Conservation (phyloP, 2,113 vertebrate species). For the Corythaixoides concolor region DNA sequence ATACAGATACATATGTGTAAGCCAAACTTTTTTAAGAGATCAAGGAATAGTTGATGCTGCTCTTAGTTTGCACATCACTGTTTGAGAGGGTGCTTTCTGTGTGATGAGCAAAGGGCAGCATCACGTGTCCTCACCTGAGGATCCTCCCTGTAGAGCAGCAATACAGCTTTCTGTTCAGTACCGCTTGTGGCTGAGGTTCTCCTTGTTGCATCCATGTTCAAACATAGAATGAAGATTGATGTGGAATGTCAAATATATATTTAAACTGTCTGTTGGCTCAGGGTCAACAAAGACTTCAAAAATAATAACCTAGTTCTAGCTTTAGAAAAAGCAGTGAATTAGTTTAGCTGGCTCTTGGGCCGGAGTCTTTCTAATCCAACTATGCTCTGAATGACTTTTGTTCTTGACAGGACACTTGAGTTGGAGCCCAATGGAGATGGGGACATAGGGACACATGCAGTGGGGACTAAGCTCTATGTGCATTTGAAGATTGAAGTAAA, state of each 20-base stretch:
- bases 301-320: not conserved
- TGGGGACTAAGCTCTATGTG: not conserved
- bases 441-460: not conserved
- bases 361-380: not conserved
- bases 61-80: not conserved
- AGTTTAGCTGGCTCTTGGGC: not conserved
- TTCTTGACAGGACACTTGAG: not conserved
- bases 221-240: not conserved
- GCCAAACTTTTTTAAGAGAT: not conserved
- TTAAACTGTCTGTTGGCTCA: not conserved
- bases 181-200: fast-evolving
- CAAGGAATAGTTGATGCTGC: not conserved
- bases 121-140: fast-evolving
- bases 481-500: not conserved
- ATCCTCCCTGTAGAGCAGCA: fast-evolving
- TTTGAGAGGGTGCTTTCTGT: not conserved
- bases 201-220: fast-evolving
- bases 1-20: fast-evolving
- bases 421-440: fast-evolving
- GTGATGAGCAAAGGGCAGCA: not conserved
- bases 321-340: not conserved
- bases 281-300: not conserved
- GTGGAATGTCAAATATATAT: not conserved
- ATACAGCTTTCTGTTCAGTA: fast-evolving
- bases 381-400: not conserved